Evolutionary conservation across 2,797 vertebrate genomes (phyloP).

Genomic region (Parotocinclus haroldoi): DNA sequence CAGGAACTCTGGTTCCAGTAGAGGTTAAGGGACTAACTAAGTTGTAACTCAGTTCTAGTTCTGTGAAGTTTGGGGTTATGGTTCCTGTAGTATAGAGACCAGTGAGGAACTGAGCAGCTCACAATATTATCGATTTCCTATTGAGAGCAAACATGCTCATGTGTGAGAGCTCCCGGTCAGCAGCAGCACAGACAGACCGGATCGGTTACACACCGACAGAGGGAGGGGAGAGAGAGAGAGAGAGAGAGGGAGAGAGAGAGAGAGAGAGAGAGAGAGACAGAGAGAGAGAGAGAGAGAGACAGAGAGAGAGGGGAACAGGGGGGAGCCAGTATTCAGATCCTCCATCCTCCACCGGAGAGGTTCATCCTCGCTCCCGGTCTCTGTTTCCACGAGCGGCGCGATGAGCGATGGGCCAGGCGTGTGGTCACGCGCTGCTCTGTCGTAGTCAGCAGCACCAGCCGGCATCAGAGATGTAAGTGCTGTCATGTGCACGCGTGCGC

Average conservation of each 20-base stretch:
- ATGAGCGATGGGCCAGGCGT: constrained; percentile 94
- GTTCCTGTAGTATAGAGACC: no score
- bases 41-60: no score
- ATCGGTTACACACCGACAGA: constrained; percentile 15
- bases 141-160: not conserved
- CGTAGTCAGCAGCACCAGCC: constrained; percentile 85
- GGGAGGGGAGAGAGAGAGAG: not conserved
- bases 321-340: not conserved
- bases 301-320: not conserved
- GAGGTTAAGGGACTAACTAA: no score
- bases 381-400: constrained; percentile 61
- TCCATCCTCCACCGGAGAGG: not conserved
- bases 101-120: no score
- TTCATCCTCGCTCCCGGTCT: not conserved
- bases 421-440: constrained; percentile 96
- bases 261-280: no score
- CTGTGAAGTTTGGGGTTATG: not conserved
- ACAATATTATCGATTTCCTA: not conserved
- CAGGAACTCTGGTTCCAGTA: no score
- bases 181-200: not conserved
- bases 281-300: not conserved
- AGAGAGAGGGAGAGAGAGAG: not conserved
- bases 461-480: constrained; percentile 82
- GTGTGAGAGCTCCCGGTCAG: not conserved
- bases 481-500: constrained; percentile 4